phyloP scores from a whole-genome alignment of 2,888 invertebrate genomes.

The Achlya flavicornis region DNA sequence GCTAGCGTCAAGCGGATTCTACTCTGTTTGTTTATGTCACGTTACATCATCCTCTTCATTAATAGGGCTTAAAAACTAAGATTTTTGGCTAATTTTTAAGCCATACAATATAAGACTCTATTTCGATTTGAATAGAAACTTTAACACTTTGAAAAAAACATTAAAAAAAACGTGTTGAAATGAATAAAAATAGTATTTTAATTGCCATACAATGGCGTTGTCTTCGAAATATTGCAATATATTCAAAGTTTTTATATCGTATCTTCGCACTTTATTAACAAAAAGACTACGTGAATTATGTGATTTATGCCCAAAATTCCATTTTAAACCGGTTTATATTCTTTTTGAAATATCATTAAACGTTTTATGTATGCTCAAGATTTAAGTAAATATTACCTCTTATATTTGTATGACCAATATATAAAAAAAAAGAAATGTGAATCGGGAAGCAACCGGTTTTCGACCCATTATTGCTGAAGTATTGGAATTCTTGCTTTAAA shows the following conservation, averaged over 20 bases:
- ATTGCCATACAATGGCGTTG: neutral
- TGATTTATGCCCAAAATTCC: neutral
- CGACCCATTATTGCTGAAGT: neutral
- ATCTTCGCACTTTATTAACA: neutral
- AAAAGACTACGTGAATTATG: neutral
- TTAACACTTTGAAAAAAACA: neutral
- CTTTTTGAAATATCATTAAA: neutral
- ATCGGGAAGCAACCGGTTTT: neutral
- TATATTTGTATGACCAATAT: slow-evolving; percentile 6
- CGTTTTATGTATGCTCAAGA: neutral
- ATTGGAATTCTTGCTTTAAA: slow-evolving; percentile 1
- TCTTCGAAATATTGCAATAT: neutral
- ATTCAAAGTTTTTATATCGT: neutral
- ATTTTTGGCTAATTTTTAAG: slow-evolving; percentile 12
- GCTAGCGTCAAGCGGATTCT: slow-evolving; percentile 64
- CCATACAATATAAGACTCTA: neutral
- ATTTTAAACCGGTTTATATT: neutral
- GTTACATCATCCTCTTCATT: slow-evolving; percentile 54
- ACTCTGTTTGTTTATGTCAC: slow-evolving; percentile 46
- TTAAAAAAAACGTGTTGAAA: neutral
- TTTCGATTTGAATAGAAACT: too few species aligned
- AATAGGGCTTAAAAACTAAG: slow-evolving; percentile 44
- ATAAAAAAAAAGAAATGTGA: neutral
- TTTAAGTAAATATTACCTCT: slow-evolving; percentile 5
- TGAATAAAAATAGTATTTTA: neutral